Evolutionary conservation across 2,113 vertebrate genomes (phyloP).

Genomic region (Lucifuga dentata): DNA sequence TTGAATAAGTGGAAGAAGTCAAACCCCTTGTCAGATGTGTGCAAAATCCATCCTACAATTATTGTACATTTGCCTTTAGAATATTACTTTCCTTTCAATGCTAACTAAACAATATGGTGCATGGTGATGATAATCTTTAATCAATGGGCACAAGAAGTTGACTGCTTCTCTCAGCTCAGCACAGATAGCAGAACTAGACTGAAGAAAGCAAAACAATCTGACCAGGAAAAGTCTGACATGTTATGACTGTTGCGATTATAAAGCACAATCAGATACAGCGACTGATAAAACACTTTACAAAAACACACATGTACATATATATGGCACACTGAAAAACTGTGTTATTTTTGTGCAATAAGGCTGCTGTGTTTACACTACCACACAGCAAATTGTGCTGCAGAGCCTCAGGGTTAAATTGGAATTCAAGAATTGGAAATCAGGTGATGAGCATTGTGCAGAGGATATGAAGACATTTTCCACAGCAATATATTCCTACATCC

Average conservation of each 20-base stretch:
- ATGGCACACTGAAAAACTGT: conserved; percentile 60
- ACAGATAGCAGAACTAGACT: conserved; percentile 56
- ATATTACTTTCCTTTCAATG: conserved; percentile 76
- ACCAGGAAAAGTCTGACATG: conserved; percentile 83
- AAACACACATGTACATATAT: conserved; percentile 63
- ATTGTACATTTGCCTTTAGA: conserved; percentile 64
- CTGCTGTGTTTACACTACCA: conserved; percentile 36
- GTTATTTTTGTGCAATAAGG: conserved; percentile 44
- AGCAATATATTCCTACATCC: conserved; percentile 12
- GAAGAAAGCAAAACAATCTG: conserved; percentile 77
- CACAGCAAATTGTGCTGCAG: conserved; percentile 19
- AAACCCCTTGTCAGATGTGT: conserved; percentile 51
- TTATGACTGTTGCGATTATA: conserved; percentile 84
- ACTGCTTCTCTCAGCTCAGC: conserved; percentile 52
- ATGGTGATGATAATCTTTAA: conserved; percentile 79
- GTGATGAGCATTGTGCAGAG: conserved; percentile 17
- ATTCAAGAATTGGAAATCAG: conserved; percentile 44
- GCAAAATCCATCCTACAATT: conserved; percentile 53
- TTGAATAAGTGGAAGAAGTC: conserved; percentile 51
- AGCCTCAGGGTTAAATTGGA: conserved; percentile 15
- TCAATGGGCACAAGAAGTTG: conserved; percentile 63
- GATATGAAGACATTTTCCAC: conserved; percentile 36
- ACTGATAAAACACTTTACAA: conserved; percentile 74
- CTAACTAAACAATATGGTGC: conserved; percentile 72
- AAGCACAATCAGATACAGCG: conserved; percentile 77